Evolutionary conservation across 2,888 invertebrate species (phyloP).

Genomic region (Erannis defoliaria): DNA sequence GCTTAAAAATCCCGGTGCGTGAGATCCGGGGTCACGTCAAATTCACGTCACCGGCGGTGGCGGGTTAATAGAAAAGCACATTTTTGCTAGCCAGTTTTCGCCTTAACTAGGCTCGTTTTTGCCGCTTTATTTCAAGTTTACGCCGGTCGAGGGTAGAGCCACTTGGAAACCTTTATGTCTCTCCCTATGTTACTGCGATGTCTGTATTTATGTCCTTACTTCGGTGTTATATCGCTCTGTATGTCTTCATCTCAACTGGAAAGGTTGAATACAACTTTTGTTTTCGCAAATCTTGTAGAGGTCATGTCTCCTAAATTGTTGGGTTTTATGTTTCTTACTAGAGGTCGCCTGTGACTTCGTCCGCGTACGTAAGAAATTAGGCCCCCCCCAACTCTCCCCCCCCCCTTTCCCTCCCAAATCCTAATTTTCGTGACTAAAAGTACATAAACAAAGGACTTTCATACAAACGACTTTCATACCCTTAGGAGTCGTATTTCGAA

Average conservation of each 20-base stretch:
- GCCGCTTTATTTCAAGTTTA: constrained; percentile 15
- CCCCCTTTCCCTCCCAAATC: too few species aligned
- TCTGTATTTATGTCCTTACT: neutral
- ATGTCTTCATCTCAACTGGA: neutral
- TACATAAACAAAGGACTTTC: too few species aligned
- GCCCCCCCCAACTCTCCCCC: too few species aligned
- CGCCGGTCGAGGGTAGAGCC: constrained; percentile 9
- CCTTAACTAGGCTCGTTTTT: constrained; percentile 16
- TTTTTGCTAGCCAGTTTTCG: neutral
- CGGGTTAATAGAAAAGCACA: neutral
- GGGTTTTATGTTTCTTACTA: neutral
- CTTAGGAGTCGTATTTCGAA: too few species aligned
- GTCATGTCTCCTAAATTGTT: too few species aligned
- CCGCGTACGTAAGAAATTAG: too few species aligned
- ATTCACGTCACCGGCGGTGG: too few species aligned
- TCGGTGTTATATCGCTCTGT: neutral
- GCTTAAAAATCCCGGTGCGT: too few species aligned
- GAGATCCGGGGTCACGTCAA: too few species aligned
- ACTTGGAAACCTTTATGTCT: constrained; percentile 13
- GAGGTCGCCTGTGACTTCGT: too few species aligned
- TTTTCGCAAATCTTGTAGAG: neutral
- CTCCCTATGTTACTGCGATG: neutral
- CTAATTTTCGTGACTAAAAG: too few species aligned
- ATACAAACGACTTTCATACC: too few species aligned
- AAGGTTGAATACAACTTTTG: neutral